A percentile compares a stretch with the other conserved stretches of the same genome.
These are phyloP conservation scores for Dendrocincla fuliginosa DNA, from an alignment of 2,797 vertebrate species.

Conservation along the genomic window DNA sequence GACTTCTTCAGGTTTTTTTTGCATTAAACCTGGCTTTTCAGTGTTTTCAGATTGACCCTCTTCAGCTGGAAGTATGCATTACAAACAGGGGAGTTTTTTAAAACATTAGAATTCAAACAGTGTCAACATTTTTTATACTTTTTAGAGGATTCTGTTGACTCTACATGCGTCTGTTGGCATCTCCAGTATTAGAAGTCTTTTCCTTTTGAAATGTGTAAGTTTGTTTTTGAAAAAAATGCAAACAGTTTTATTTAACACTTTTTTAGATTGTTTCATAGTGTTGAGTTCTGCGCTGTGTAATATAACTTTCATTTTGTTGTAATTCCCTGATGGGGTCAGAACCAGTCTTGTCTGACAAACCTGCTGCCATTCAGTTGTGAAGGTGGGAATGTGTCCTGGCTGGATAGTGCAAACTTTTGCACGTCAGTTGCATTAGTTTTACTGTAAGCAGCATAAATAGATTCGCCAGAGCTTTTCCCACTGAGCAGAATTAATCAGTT, in stretches of 20 bases:
- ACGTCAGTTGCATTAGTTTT: not conserved
- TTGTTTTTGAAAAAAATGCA: not conserved
- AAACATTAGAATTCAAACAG: not conserved
- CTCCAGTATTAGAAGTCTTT: not conserved
- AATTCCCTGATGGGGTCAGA: not conserved
- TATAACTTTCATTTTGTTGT: not conserved
- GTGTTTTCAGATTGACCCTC: not conserved
- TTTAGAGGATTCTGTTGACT: not conserved
- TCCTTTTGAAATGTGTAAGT: not conserved
- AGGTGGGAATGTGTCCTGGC: not conserved
- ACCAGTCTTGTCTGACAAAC: not conserved
- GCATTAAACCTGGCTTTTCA: not conserved
- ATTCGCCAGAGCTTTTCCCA: not conserved
- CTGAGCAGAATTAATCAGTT: not conserved
- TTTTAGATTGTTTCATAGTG: not conserved
- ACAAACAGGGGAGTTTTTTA: fast-evolving
- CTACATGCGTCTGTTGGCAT: not conserved
- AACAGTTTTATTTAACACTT: not conserved
- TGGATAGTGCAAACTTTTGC: not conserved
- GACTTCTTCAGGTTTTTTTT: not conserved
- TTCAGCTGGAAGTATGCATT: not conserved
- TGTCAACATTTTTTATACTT: not conserved
- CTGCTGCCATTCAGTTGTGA: not conserved
- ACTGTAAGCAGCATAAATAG: not conserved
- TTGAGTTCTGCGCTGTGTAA: not conserved